Conservation (phyloP, 2,797 vertebrate genomes). For the Anabacerthia variegaticeps region DNA sequence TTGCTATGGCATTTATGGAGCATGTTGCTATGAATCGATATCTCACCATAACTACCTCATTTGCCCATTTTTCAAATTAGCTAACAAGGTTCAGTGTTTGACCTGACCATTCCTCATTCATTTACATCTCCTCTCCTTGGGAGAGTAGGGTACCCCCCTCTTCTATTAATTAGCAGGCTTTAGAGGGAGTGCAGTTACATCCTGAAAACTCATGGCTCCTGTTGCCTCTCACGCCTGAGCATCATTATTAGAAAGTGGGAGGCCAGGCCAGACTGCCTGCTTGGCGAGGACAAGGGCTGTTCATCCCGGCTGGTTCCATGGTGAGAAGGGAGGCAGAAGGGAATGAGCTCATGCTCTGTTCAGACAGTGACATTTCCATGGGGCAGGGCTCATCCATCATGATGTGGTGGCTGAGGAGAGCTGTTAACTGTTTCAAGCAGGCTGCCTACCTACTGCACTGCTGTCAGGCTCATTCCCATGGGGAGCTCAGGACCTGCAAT, state of each 20-base stretch:
- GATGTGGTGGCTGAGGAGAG: not conserved
- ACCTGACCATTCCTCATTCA: conserved; percentile 23
- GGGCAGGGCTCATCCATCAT: conserved; percentile 57
- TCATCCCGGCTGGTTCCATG: rapidly evolving
- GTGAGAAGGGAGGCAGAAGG: not conserved
- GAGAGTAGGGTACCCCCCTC: not conserved
- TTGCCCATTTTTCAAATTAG: conserved; percentile 61
- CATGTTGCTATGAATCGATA: conserved; percentile 55
- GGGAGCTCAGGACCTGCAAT: not conserved
- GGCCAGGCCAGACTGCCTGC: not conserved
- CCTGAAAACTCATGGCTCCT: not conserved
- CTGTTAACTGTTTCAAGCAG: not conserved
- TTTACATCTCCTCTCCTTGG: not conserved
- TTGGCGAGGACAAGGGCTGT: not conserved
- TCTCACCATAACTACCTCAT: conserved; percentile 67
- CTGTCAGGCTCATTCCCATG: rapidly evolving
- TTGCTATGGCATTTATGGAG: conserved; percentile 43
- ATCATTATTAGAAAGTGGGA: not conserved
- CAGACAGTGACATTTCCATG: conserved; percentile 53
- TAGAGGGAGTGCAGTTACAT: not conserved
- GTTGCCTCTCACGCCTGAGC: not conserved
- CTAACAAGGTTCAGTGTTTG: conserved; percentile 49
- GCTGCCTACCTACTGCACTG: not conserved
- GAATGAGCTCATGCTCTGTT: conserved; percentile 26
- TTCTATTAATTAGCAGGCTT: not conserved